These are phyloP conservation scores for Misgurnus anguillicaudatus DNA, from an alignment of 2,113 vertebrate genomes.

Conservation along the genomic window DNA sequence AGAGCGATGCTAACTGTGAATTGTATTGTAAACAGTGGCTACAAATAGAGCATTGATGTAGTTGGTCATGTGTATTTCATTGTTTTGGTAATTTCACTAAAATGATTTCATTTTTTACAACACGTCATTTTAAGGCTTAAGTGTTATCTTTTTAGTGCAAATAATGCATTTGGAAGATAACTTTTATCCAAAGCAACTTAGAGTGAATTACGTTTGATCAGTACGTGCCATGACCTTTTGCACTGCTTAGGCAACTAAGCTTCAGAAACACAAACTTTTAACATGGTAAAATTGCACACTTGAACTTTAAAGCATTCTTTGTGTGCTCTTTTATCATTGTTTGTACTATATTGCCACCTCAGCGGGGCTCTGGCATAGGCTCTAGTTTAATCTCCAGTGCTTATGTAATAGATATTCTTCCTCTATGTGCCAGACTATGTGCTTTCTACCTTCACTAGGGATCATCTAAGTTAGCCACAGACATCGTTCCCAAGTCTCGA, in stretches of 20 bases:
- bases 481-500: neutral
- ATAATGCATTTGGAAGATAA: too few species aligned
- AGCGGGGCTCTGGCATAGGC: slow-evolving; percentile 64
- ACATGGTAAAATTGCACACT: too few species aligned
- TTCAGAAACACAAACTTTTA: too few species aligned
- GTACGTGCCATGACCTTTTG: too few species aligned
- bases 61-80: neutral
- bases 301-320: neutral
- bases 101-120: neutral
- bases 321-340: slow-evolving; percentile 61
- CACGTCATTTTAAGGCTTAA: neutral
- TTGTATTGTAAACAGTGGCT: neutral
- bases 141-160: too few species aligned
- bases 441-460: slow-evolving; percentile 39
- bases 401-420: slow-evolving; percentile 74
- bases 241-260: too few species aligned
- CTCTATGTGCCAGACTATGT: slow-evolving; percentile 57
- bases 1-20: neutral
- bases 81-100: slow-evolving; percentile 1
- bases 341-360: slow-evolving; percentile 31
- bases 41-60: neutral
- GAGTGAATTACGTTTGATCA: too few species aligned
- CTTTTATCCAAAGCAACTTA: too few species aligned
- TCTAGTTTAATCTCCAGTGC: slow-evolving; percentile 67
- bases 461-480: slow-evolving; percentile 11